Percentiles rank a stretch among this genome's conserved stretches.
These are phyloP conservation scores for Drosophila gunungcola DNA, from an alignment of 1,140 invertebrate genomes.

Conservation along the genomic window DNA sequence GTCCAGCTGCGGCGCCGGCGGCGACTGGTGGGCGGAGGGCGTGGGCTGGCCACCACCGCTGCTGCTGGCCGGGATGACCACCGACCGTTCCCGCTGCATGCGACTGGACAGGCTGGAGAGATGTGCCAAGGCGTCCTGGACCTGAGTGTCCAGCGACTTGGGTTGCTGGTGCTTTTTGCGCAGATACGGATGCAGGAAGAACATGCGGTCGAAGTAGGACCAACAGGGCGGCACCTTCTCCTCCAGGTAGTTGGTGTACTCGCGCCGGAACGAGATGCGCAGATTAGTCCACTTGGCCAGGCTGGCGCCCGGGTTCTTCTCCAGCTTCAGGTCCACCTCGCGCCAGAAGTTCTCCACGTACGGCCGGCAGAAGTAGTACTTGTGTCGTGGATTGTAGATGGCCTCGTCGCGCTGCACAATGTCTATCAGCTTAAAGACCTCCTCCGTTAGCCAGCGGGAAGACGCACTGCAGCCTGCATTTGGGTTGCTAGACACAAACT, in stretches of 20 bases:
- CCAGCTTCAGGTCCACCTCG: conserved; percentile 75
- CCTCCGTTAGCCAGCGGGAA: conserved; percentile 79
- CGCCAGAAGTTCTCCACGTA: conserved; percentile 84
- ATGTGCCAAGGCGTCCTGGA: conserved; percentile 78
- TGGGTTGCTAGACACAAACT: conserved; percentile 57
- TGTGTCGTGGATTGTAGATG: conserved; percentile 81
- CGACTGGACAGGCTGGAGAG: conserved; percentile 70
- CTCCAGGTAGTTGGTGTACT: conserved; percentile 80
- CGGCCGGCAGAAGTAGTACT: conserved; percentile 82
- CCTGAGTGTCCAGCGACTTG: conserved; percentile 75
- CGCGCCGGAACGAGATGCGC: conserved; percentile 78
- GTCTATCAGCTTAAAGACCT: conserved; percentile 81
- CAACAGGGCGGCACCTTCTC: conserved; percentile 82
- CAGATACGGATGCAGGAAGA: conserved; percentile 78
- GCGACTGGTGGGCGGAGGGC: conserved; percentile 51
- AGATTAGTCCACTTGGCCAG: conserved; percentile 84
- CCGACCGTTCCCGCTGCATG: conserved; percentile 71
- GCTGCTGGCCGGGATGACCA: conserved; percentile 36
- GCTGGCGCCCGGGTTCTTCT: conserved; percentile 83
- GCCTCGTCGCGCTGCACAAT: conserved; percentile 81
- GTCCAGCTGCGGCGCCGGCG: conserved; percentile 60
- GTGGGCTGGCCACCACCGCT: conserved; percentile 42
- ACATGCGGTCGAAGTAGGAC: conserved; percentile 83
- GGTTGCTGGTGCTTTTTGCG: conserved; percentile 79
- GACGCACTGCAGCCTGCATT: conserved; percentile 52